Conservation (phyloP, 2,888 invertebrate species). For the Pachymerium ferrugineum region DNA sequence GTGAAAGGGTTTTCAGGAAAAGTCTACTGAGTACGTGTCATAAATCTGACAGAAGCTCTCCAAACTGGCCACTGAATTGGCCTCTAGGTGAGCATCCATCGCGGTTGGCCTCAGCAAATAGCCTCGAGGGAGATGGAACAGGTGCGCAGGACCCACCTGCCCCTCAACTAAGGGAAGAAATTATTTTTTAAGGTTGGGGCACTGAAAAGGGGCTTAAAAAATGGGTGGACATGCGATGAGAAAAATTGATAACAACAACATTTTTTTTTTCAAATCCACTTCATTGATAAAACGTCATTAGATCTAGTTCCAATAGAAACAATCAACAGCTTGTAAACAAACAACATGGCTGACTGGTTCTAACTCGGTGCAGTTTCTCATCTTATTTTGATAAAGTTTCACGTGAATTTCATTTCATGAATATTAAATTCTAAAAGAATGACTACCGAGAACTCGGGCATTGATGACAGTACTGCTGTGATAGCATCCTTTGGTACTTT, state of each 20-base stretch:
- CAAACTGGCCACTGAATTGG: neutral
- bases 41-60: neutral
- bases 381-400: neutral
- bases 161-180: neutral
- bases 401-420: no score
- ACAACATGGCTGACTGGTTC: neutral
- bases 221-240: neutral
- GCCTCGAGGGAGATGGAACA: neutral
- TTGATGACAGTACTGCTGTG: constrained; percentile 14
- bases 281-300: neutral
- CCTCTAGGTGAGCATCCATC: neutral
- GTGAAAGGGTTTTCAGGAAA: neutral
- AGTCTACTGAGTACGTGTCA: neutral
- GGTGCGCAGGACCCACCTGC: neutral
- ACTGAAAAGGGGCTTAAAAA: neutral
- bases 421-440: no score
- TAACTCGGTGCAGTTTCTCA: neutral
- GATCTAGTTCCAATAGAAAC: neutral
- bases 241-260: neutral
- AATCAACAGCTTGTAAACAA: neutral
- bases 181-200: neutral
- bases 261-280: neutral
- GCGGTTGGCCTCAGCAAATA: neutral
- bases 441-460: no score
- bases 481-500: constrained; percentile 53